Evolutionary conservation across 2,113 vertebrate species (phyloP), one percentile per base, ranked within the genome.

Genomic region (Pseudolaguvia tuberculata): DNA sequence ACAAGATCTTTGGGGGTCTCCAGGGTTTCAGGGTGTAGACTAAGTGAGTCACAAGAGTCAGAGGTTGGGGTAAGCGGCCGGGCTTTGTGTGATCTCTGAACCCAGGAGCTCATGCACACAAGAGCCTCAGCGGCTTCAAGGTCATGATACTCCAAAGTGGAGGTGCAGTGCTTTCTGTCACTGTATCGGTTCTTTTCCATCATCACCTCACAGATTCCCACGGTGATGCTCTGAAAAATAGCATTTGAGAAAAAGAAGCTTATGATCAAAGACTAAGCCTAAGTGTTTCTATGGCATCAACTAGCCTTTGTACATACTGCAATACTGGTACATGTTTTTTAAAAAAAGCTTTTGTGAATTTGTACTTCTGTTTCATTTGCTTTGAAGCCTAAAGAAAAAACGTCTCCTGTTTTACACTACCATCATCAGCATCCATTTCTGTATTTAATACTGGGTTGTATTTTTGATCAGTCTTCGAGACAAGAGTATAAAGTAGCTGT

Each of bases 51-150:
- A n/a, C 95, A 96, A 1, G 95, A 94, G 84, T 99, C 97, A 0
- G 95, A 97, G 79, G 94, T 94, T 51, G 97, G 97, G 0, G 97
- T 99, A 56, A 98, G 92, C 0, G 97, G 95, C 75, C 97, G 92
- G 70, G 92, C 85, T 72, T 93, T 93, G 80, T 91, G 93, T 0
- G 85, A 85, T 68, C 92, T 92, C 75, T 96, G 96, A 80, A 94
- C 94, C 96, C 95, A 96, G 77, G 94, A 94, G 85, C 97, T 98
- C 97, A 99, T 99, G 84, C 95, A 98, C 79, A 99, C 94, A 15
- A 99, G 93, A 0, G 94, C 95, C 85, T 98, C 94, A 0, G 95
- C 96, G 0, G 97, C 97, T 85, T 98, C 97, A 0, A 99, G 93
- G 85, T 98, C 97, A 0, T 94, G 94, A 83, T 94, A 91, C 83